Evolutionary conservation across 1,140 invertebrate genomes (phyloP), one percentile per base, ranked within the genome.

Genomic region (Stratiolaelaps scimitus): DNA sequence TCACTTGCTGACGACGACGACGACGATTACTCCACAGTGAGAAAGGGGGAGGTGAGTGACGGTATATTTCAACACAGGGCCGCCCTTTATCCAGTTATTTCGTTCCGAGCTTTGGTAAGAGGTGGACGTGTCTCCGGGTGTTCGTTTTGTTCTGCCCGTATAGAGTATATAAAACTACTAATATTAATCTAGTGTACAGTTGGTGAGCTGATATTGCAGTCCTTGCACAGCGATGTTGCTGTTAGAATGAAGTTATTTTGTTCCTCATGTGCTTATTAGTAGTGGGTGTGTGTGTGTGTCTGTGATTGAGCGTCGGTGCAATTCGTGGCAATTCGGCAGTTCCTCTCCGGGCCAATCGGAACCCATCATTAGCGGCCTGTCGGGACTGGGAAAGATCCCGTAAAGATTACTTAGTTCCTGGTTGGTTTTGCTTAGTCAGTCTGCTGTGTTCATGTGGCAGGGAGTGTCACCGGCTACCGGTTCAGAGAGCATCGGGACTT

Each of bases 51-150:
- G 34, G 34, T 40, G 34, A 40, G 34, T 40, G 34, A 10, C 34
- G 34, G 34, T 40, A 40, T 40, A 40, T 40, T 40, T 40, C 34
- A 40, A 40, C 34, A 40, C 34, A 10, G 71, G 71, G 48, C 69
- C 69, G 26, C 71, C 70, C 45, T 23, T 60, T 29, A 29, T 34
- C 53, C 34, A 34, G 53, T 60, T 60, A 60, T 60, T 60, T 34
- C 53, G 53, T 60, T 60, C 53, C 34, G 53, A 60, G 53, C 53
- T 60, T 26, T 60, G 53, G 53, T 60, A 60, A 60, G 53, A 26
- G 53, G 53, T 60, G 53, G 53, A 60, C 26, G 34, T 34, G 53
- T 60, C 26, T 60, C 23, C 26, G 15, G 53, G 26, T 26, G 53
- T 29, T 29, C 17, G 53, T 60, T 17, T 29, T 26, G 34, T 60